Evolutionary conservation across 2,888 invertebrate species (phyloP).

Genomic region (Cartodere bifasciata): DNA sequence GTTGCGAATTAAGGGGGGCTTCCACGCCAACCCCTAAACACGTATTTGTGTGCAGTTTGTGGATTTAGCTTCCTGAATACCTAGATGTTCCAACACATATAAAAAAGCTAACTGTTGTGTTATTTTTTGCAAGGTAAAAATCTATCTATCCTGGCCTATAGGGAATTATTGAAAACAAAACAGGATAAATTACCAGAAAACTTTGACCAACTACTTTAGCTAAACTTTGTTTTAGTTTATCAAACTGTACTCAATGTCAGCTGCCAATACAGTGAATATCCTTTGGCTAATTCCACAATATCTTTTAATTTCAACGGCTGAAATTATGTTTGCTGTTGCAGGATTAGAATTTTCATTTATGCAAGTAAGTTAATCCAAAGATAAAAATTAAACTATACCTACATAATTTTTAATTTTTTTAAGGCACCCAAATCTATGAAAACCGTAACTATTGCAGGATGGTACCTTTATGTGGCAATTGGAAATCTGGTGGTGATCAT

Average conservation of each 20-base stretch:
- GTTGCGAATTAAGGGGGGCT: no score
- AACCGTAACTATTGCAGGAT: constrained; percentile 71
- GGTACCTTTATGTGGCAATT: constrained; percentile 69
- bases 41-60: no score
- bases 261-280: constrained; percentile 54
- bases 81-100: no score
- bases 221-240: constrained; percentile 35
- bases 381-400: background rate
- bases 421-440: constrained; percentile 74
- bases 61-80: no score
- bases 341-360: constrained; percentile 76
- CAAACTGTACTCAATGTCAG: constrained; percentile 46
- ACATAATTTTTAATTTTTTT: constrained; percentile 15
- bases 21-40: no score
- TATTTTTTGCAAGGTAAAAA: no score
- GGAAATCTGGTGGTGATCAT: constrained; percentile 71
- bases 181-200: no score
- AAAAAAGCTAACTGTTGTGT: no score
- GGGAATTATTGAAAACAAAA: no score
- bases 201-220: constrained; percentile 4
- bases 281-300: constrained; percentile 71
- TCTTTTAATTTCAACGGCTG: constrained; percentile 63
- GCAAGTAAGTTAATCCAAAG: constrained; percentile 39
- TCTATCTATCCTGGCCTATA: no score
- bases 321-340: constrained; percentile 73